phyloP scores from a whole-genome alignment of 2,888 invertebrate genomes.

The Pantelozetes paolii region DNA sequence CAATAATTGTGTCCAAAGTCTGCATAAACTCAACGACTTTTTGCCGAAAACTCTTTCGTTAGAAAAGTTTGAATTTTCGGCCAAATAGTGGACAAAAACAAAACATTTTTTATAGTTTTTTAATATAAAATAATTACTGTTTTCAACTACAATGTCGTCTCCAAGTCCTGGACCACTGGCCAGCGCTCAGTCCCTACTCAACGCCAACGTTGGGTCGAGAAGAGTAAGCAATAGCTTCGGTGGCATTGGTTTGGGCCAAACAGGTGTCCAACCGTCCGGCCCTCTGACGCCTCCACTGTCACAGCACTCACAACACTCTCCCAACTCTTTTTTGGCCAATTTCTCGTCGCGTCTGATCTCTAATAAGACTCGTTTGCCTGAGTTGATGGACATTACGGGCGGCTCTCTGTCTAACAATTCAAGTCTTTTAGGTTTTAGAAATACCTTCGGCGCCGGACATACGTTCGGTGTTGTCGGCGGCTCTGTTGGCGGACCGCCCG shows the following conservation, averaged over 20 bases:
- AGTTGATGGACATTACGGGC: constrained; percentile 1
- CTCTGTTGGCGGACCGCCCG: constrained; percentile 39
- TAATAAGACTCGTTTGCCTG: constrained; percentile 24
- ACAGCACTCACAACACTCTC: constrained; percentile 36
- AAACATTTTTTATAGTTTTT: not conserved
- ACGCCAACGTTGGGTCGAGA: not conserved
- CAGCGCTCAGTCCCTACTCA: not conserved
- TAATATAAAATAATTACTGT: not conserved
- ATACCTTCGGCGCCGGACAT: not conserved
- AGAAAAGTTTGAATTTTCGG: constrained; percentile 12
- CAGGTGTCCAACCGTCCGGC: not conserved
- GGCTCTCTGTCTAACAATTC: constrained; percentile 16
- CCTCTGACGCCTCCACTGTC: constrained; percentile 25
- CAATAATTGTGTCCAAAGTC: constrained; percentile 11
- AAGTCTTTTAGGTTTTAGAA: constrained; percentile 8
- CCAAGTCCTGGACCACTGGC: constrained; percentile 25
- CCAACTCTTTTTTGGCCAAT: constrained; percentile 40
- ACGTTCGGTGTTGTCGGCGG: constrained; percentile 27
- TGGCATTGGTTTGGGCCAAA: not conserved
- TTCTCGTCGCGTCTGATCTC: constrained; percentile 37
- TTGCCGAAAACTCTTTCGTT: not conserved
- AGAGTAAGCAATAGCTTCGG: constrained; percentile 12
- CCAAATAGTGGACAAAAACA: not conserved
- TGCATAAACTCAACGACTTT: constrained; percentile 23
- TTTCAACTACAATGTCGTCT: constrained; percentile 19